phyloP scores from a whole-genome alignment of 1,140 invertebrate genomes.

The Drosophila sturtevanti region DNA sequence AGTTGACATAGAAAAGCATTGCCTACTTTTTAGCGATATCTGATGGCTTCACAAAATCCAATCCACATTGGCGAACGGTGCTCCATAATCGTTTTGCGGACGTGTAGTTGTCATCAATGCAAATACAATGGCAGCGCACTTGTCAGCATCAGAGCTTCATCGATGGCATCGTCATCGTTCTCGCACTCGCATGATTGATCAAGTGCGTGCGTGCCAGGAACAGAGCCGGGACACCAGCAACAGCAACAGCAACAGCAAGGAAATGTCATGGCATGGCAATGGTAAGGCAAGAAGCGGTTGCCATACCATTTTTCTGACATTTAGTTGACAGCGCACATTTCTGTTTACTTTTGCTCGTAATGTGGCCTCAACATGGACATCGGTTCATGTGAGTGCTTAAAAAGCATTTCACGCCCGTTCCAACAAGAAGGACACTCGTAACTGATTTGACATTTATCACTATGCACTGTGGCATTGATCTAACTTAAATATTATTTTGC shows the following conservation, averaged over 20 bases:
- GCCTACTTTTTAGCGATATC: conserved; percentile 40
- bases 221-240: conserved; percentile 60
- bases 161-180: conserved; percentile 17
- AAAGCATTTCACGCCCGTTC: conserved; percentile 65
- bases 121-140: conserved; percentile 64
- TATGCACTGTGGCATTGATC: conserved; percentile 26
- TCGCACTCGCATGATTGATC: conserved; percentile 70
- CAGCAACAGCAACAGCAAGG: conserved; percentile 8
- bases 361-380: conserved; percentile 59
- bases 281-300: conserved; percentile 41
- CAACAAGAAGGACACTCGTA: conserved; percentile 45
- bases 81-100: conserved; percentile 62
- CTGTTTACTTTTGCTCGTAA: conserved; percentile 78
- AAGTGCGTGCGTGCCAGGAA: conserved; percentile 73
- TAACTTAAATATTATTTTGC: too few species aligned
- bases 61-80: conserved; percentile 33
- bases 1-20: conserved; percentile 24
- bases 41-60: background rate
- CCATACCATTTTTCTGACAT: conserved; percentile 76
- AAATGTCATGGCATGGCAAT: background rate
- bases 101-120: conserved; percentile 79
- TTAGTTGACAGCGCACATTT: conserved; percentile 80
- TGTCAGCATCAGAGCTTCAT: conserved; percentile 37
- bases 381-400: conserved; percentile 67
- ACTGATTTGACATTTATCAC: conserved; percentile 79